Evolutionary conservation across 2,113 vertebrate genomes (phyloP), one percentile per base, ranked within the genome.

Genomic region (Neopipo cinnamomea): DNA sequence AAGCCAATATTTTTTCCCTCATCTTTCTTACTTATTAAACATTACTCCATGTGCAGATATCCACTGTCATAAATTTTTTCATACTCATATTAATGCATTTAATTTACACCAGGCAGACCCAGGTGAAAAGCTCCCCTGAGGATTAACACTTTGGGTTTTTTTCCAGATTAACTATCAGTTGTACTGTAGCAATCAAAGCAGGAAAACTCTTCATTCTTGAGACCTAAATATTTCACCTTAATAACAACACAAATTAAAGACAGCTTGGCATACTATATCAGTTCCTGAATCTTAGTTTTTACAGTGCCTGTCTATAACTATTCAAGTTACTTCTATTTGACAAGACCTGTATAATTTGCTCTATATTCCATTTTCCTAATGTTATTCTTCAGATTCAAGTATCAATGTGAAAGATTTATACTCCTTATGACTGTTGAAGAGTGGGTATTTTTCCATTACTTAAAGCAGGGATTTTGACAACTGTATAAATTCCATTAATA

Each of bases 151-250:
- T 62, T 35, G 3, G 2, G 1, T 4, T 44, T 84, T 73, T 79
- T 70, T 15, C n/a, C 63, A 73, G 53, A 96, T 71, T 73, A 93
- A 73, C 50, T 74, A 59, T 63, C 85, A 95, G 30, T 28, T 88
- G 33, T 67, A 77, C 22, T 20, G 3, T 11, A 81, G 72, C 33
- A 92, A 86, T 71, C 90, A 93, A 90, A 92, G 72, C 15, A 93
- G 33, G 39, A 92, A 88, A 94, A 86, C 30, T 58, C 31, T 75
- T 75, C 50, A 70, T 86, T 85, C 72, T 87, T 67, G 56, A 91
- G 80, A 93, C 53, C 68, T 89, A 92, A 94, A 85, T 88, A 91
- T 96, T 93, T 93, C 68, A 59, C 39, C 67, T 67, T 70, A 89
- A 88, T 53, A 72, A 83, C 37, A 91, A 75, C 46, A 83, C 49